Evolutionary conservation across 1,140 invertebrate genomes (phyloP).

Genomic region (Lepidotrigona ventralis): DNA sequence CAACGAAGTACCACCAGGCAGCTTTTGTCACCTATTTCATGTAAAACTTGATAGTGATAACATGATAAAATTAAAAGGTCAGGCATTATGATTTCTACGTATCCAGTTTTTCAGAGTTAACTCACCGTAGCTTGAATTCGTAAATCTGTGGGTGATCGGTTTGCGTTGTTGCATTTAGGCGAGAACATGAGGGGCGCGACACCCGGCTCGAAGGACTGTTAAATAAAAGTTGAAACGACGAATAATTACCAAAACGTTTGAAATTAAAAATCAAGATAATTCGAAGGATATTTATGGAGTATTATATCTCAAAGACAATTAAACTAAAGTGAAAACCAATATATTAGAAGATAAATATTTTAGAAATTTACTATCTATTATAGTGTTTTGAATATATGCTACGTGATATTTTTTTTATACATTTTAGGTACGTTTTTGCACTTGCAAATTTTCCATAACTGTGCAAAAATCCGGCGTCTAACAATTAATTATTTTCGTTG

Average conservation of each 20-base stretch:
- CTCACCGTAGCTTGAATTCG: conserved; percentile 64
- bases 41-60: neutral
- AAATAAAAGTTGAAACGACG: conserved; percentile 12
- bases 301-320: no score
- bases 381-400: no score
- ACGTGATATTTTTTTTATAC: no score
- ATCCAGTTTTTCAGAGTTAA: neutral
- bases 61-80: neutral
- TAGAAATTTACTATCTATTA: no score
- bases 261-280: neutral
- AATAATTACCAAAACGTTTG: neutral
- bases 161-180: conserved; percentile 27
- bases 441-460: no score
- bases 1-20: conserved; percentile 82
- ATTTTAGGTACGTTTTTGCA: no score
- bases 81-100: neutral
- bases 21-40: conserved; percentile 65
- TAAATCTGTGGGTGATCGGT: neutral
- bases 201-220: conserved; percentile 59
- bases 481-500: neutral
- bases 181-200: conserved; percentile 10
- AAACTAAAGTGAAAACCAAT: no score
- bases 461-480: no score
- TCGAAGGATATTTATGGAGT: neutral
- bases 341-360: no score